Conservation (phyloP, 1,140 invertebrate species). For the Cydia pomonella region DNA sequence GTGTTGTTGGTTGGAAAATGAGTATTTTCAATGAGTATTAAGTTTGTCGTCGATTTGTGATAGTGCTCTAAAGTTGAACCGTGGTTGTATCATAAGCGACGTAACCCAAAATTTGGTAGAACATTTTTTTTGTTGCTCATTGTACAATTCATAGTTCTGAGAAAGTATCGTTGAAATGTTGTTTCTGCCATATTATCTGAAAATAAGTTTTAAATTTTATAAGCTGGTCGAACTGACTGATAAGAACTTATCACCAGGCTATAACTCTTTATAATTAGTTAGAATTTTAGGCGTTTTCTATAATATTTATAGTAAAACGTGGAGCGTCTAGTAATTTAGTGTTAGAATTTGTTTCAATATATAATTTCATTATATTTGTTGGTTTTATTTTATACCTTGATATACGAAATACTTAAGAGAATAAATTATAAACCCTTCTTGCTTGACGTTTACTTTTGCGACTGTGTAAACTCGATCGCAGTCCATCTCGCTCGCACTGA, state of each 20-base stretch:
- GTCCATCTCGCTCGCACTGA: no score
- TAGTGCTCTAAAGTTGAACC: slow-evolving; percentile 1
- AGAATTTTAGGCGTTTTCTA: slow-evolving; percentile 49
- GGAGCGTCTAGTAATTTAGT: slow-evolving; percentile 13
- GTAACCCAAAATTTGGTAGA: background rate
- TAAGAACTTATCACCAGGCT: slow-evolving; percentile 21
- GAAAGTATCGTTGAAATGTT: slow-evolving; percentile 25
- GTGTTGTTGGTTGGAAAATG: background rate
- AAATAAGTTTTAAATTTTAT: slow-evolving; percentile 20
- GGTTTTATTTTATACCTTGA: slow-evolving; percentile 13
- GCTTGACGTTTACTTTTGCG: no score
- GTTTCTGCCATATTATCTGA: slow-evolving; percentile 29
- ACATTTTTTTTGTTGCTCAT: background rate
- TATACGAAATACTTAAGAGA: background rate
- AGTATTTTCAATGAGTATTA: slow-evolving; percentile 14
- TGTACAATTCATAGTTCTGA: background rate
- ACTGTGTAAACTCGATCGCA: no score
- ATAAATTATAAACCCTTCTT: no score
- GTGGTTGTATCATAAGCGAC: background rate
- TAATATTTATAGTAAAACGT: slow-evolving; percentile 69
- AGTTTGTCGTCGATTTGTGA: slow-evolving; percentile 21
- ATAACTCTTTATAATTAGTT: slow-evolving; percentile 10
- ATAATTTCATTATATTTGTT: slow-evolving; percentile 6
- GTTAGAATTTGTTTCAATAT: slow-evolving; percentile 23
- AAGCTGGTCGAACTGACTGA: slow-evolving; percentile 12